Evolutionary conservation across 2,113 vertebrate species (phyloP), one percentile per base, ranked within the genome.

Genomic region (Xerus inauris): DNA sequence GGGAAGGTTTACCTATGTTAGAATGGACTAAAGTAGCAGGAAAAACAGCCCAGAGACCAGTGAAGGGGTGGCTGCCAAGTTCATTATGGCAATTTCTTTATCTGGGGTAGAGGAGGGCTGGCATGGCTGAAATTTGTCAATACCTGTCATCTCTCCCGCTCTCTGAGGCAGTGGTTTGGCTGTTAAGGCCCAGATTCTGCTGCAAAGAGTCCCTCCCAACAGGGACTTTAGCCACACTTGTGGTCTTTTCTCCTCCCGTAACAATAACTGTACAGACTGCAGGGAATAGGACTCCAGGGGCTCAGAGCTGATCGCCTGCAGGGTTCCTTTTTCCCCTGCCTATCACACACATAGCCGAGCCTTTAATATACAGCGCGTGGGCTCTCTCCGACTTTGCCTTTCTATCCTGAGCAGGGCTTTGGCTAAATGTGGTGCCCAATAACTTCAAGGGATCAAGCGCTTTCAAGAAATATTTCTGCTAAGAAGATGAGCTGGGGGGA

Each of bases 401-500:
- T 97, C 76, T 97, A 49, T 76, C 92, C 88, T 83, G 80, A 97
- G 84, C 64, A 12, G 86, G 72, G 86, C 82, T 98, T 97, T 95
- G 94, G 71, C 82, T 95, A 96, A 97, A 97, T 97, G 95, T 95
- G 93, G 62, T 97, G 79, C 94, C 96, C 93, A 91, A 79, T 97
- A 97, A 96, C 97, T 98, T 98, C 91, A 97, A 97, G 87, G 94
- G 96, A 97, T 98, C 97, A 98, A 97, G 87, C 26, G 81, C 79
- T 97, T 98, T 96, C 2, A 89, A 97, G 93, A 98, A 98, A 93
- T 94, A 95, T 96, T 97, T 96, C 92, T 96, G 95, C 97, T 98
- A 98, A 98, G 98, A 98, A 98, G 97, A 97, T 98, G 98, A 98
- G 97, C 97, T 95, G 88, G 84, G 97, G 94, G 97, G 97, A 97